phyloP scores from a whole-genome alignment of 2,797 vertebrate species.

The Acanthis flammea region DNA sequence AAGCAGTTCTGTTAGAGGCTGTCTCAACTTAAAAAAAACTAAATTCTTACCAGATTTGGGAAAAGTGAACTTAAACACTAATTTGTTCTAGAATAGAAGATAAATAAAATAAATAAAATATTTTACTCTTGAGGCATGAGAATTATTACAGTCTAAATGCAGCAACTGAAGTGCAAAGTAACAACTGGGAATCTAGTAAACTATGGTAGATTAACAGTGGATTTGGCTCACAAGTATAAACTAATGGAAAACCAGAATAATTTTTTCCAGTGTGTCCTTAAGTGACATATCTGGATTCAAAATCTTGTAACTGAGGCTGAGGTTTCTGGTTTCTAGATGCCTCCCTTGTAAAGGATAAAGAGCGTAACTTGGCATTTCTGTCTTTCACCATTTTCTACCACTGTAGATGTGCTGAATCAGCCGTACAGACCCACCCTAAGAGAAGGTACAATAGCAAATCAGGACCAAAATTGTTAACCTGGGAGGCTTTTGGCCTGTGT shows the following conservation, averaged over 20 bases:
- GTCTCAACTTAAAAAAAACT: background rate
- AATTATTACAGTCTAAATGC: slow-evolving; percentile 11
- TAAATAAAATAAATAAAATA: background rate
- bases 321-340: background rate
- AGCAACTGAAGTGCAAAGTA: slow-evolving; percentile 4
- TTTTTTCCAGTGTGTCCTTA: slow-evolving; percentile 38
- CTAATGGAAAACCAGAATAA: slow-evolving; percentile 29
- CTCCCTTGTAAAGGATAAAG: background rate
- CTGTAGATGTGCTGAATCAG: background rate
- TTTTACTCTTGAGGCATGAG: background rate
- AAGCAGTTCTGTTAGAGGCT: background rate
- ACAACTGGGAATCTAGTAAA: slow-evolving; percentile 20
- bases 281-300: background rate
- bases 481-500: background rate
- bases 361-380: background rate
- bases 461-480: background rate
- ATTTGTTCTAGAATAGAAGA: background rate
- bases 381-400: background rate
- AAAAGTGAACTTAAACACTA: background rate
- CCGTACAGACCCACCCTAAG: background rate
- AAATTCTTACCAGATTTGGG: background rate
- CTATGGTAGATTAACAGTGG: background rate
- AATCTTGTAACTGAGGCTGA: background rate
- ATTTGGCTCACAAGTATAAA: slow-evolving; percentile 17
- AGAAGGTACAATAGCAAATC: background rate